Base-by-base conservation (phyloP, 2,797 vertebrate species). In the Tarsius wallacei region DNA sequence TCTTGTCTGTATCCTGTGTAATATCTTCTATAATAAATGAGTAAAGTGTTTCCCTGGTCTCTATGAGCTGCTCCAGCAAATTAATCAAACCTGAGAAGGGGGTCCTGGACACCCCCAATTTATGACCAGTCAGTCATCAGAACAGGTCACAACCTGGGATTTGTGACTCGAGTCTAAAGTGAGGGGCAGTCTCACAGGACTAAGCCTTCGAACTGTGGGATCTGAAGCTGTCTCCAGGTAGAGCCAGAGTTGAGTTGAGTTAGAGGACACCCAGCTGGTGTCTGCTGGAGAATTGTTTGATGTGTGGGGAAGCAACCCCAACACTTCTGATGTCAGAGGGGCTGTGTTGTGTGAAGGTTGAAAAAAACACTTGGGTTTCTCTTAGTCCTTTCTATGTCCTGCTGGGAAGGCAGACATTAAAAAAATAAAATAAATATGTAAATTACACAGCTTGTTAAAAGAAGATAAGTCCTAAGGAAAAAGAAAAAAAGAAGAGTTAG, bases 371-470 rank as follows among this genome's bases (percentile, higher is more conserved):
- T 21, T 47, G 74, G 5, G 5, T 73, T 80, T 70, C 70, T 33
- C 51, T 80, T 33, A 61, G 64, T 17, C 24, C 26, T 92, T 51
- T 21, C n/a, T 26, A 5, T 26, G 53, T 31, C 21, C 31, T 87
- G 12, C 13, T 80, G n/a, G 36, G 22, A 77, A 83, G 22, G 84
- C 7, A 47, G 10, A 51, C 21, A 51, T 51, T 66, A 59, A 90
- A 94, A 77, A 73, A 36, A 22, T 10, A 87, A 91, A 66, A 77
- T 74, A 82, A 73, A 74, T 33, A 31, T 51, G 63, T 12, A 85
- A 91, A 61, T 85, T 64, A 63, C 7, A 42, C 31, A 74, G 59
- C 87, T 95, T 49, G 12, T 95, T 36, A 26, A 74, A 87, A 85
- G 84, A 13, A 82, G 7, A 8, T 59, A 55, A 63, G 9, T 59